phyloP scores from a whole-genome alignment of 2,888 invertebrate species.

The Bhutanitis thaidina region DNA sequence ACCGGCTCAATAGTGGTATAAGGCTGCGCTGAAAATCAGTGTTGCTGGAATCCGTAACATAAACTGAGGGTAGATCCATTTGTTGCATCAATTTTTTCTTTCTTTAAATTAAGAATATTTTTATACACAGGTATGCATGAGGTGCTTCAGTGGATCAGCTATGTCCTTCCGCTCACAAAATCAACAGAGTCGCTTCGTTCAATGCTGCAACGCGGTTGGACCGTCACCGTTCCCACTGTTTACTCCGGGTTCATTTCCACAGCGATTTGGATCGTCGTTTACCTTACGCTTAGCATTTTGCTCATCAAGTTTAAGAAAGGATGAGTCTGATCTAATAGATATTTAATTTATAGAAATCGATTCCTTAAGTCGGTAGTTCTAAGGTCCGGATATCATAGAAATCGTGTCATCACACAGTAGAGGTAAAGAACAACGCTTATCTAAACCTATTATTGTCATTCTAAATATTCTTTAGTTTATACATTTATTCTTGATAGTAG shows the following conservation, averaged over 20 bases:
- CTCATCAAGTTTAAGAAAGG: slow-evolving; percentile 92
- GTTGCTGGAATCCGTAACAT: too few relatives aligned
- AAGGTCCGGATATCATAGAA: slow-evolving; percentile 1
- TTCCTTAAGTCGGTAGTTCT: neutral
- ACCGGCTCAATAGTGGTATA: too few relatives aligned
- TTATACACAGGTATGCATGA: slow-evolving; percentile 83
- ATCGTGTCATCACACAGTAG: too few relatives aligned
- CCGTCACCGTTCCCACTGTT: slow-evolving; percentile 83
- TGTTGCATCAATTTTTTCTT: too few relatives aligned
- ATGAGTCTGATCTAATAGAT: slow-evolving; percentile 44
- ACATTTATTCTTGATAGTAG: too few relatives aligned
- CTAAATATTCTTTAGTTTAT: too few relatives aligned
- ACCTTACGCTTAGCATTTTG: slow-evolving; percentile 85
- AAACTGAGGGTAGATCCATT: too few relatives aligned
- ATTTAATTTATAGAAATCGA: neutral
- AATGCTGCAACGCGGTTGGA: slow-evolving; percentile 92
- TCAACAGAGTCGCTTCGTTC: slow-evolving; percentile 93
- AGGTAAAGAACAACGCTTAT: too few relatives aligned
- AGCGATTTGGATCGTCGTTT: slow-evolving; percentile 87
- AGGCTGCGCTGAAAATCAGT: too few relatives aligned
- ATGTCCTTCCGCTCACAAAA: slow-evolving; percentile 90
- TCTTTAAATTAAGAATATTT: slow-evolving; percentile 4
- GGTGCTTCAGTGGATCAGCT: slow-evolving; percentile 84
- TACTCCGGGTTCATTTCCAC: slow-evolving; percentile 91
- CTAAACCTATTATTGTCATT: too few relatives aligned